These are phyloP conservation scores for Dipodomys stephensi DNA, from an alignment of 2,113 vertebrate genomes.

Conservation along the genomic window DNA sequence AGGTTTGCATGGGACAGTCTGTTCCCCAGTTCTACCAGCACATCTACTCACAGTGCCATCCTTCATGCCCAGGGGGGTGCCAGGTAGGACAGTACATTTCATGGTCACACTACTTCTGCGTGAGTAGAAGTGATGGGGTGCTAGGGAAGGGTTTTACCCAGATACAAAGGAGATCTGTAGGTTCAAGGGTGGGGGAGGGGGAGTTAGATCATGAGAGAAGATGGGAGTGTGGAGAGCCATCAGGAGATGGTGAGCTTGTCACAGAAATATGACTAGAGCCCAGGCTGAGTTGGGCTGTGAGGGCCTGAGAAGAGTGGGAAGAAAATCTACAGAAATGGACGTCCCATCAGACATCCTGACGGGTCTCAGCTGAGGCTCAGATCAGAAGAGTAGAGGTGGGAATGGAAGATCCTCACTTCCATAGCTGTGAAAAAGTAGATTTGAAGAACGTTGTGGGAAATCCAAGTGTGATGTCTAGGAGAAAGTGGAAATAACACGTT, in stretches of 20 bases:
- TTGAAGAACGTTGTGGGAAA: not conserved
- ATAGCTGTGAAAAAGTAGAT: not conserved
- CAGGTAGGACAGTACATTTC: not conserved
- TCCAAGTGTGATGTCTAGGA: not conserved
- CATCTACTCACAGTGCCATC: not conserved
- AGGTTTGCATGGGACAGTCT: too few relatives aligned
- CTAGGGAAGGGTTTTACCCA: not conserved
- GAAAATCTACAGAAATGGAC: not conserved
- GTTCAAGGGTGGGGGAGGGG: not conserved
- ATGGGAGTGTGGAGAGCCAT: not conserved
- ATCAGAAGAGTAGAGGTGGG: too few relatives aligned
- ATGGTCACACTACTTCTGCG: not conserved
- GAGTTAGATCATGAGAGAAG: not conserved
- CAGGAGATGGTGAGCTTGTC: not conserved
- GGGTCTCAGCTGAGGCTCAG: not conserved
- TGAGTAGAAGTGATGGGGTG: not conserved
- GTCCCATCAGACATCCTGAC: not conserved
- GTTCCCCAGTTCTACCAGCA: not conserved
- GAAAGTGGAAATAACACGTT: not conserved
- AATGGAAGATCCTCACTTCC: not conserved
- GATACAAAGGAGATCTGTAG: not conserved
- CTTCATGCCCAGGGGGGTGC: not conserved
- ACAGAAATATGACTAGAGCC: not conserved
- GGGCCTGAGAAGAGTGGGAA: not conserved
- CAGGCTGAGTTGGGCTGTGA: not conserved